Conservation (phyloP, 2,797 vertebrate genomes). For the Fistularia tabacaria region DNA sequence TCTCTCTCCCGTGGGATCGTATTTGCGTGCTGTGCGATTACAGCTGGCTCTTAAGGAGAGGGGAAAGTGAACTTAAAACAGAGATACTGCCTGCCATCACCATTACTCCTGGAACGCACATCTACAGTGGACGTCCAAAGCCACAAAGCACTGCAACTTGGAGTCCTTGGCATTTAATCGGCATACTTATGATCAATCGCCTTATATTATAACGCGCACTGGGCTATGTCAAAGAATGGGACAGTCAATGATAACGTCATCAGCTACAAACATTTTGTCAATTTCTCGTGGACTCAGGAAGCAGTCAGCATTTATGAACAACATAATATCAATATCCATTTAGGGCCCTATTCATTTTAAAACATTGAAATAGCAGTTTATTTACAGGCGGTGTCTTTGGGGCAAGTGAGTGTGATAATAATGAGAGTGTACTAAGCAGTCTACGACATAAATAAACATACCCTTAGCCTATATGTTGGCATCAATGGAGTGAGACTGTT, state of each 20-base stretch:
- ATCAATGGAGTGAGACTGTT: too few relatives aligned
- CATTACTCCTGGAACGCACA: too few relatives aligned
- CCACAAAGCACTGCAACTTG: constrained; percentile 28
- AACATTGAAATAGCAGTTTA: constrained; percentile 6
- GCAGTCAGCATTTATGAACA: constrained; percentile 26
- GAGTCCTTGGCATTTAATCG: constrained; percentile 25
- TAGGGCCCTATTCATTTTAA: constrained; percentile 19
- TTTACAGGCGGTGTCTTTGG: constrained; percentile 6
- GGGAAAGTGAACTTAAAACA: constrained; percentile 39
- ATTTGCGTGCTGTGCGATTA: constrained; percentile 48
- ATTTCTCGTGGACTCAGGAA: constrained; percentile 25
- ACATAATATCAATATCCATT: constrained; percentile 13
- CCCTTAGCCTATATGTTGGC: too few relatives aligned
- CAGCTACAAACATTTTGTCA: constrained; percentile 27
- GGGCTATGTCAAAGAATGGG: constrained; percentile 34
- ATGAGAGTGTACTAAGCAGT: too few relatives aligned
- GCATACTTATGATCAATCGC: constrained; percentile 32
- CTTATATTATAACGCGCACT: constrained; percentile 18
- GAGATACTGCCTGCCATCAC: constrained; percentile 23
- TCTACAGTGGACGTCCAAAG: constrained; percentile 4
- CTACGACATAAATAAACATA: too few relatives aligned
- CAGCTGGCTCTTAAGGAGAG: constrained; percentile 43
- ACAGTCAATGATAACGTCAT: constrained; percentile 32
- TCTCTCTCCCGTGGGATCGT: background rate
- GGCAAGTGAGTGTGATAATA: too few relatives aligned